These are phyloP conservation scores for Bubo blakistoni DNA, from an alignment of 2,113 vertebrate genomes.

Conservation along the genomic window DNA sequence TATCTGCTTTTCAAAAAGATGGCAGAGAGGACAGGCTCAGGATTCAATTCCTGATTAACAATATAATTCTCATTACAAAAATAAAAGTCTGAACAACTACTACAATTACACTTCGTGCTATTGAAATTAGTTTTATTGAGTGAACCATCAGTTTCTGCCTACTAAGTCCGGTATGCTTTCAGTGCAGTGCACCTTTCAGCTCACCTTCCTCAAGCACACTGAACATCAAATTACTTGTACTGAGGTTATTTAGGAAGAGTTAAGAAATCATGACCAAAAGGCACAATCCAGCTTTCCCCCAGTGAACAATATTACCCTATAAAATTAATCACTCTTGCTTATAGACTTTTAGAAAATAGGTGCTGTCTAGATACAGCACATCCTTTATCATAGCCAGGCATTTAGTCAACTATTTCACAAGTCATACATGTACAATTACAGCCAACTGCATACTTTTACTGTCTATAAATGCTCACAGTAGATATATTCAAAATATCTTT, in stretches of 20 bases:
- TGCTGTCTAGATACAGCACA: background rate
- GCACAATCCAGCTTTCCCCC: background rate
- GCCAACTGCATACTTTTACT: background rate
- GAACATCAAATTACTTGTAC: background rate
- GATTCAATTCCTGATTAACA: constrained; percentile 2
- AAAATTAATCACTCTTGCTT: background rate
- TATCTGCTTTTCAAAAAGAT: background rate
- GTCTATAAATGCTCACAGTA: background rate
- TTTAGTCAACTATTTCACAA: background rate
- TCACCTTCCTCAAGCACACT: background rate
- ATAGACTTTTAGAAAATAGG: background rate
- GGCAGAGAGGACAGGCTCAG: background rate
- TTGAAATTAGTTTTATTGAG: background rate
- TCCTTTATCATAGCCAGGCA: background rate
- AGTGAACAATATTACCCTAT: background rate
- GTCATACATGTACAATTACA: background rate
- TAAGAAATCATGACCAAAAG: background rate
- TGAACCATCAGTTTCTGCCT: background rate
- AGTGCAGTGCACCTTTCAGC: background rate
- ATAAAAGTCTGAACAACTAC: background rate
- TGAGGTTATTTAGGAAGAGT: background rate
- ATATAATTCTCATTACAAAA: background rate
- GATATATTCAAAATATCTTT: constrained; percentile 7
- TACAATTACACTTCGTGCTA: background rate
- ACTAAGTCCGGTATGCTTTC: background rate